A percentile compares a stretch with the other conserved stretches of the same genome.
Evolutionary conservation across 2,888 invertebrate genomes (phyloP).

Genomic region (Monoplex corrugatus): DNA sequence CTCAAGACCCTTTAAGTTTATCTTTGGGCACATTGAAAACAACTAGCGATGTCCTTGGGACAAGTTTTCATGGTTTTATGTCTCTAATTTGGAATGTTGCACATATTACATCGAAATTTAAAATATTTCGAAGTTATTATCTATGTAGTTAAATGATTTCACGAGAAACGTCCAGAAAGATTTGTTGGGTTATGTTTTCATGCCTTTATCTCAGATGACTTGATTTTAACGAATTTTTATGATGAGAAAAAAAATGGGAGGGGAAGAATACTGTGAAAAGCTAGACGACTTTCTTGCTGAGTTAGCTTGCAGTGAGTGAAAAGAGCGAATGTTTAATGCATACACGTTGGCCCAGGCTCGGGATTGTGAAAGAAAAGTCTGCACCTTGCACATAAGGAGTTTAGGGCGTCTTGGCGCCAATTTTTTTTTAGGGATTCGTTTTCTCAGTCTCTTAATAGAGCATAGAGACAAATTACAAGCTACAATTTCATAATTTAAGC

Average conservation of each 20-base stretch:
- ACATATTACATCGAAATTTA: background rate
- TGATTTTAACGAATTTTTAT: constrained; percentile 19
- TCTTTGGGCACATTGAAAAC: constrained; percentile 35
- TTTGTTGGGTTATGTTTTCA: background rate
- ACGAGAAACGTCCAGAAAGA: too few species aligned
- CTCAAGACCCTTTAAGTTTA: background rate
- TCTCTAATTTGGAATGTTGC: constrained; percentile 39
- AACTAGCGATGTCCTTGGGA: background rate
- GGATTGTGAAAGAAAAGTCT: constrained; percentile 1
- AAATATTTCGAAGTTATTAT: too few species aligned
- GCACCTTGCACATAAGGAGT: background rate
- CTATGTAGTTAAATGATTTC: too few species aligned
- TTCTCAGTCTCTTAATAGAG: too few species aligned
- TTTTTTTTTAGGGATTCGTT: too few species aligned
- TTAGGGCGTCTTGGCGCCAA: background rate
- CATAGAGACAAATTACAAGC: too few species aligned
- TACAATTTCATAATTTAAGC: too few species aligned
- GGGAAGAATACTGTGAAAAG: background rate
- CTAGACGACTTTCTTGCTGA: constrained; percentile 7
- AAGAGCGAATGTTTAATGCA: background rate
- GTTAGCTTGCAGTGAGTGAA: background rate
- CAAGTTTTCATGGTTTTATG: background rate
- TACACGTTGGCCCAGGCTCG: background rate
- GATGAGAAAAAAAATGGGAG: background rate
- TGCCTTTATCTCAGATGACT: background rate